These are phyloP conservation scores for Marisa cornuarietis DNA, from an alignment of 1,140 invertebrate species.

Conservation along the genomic window DNA sequence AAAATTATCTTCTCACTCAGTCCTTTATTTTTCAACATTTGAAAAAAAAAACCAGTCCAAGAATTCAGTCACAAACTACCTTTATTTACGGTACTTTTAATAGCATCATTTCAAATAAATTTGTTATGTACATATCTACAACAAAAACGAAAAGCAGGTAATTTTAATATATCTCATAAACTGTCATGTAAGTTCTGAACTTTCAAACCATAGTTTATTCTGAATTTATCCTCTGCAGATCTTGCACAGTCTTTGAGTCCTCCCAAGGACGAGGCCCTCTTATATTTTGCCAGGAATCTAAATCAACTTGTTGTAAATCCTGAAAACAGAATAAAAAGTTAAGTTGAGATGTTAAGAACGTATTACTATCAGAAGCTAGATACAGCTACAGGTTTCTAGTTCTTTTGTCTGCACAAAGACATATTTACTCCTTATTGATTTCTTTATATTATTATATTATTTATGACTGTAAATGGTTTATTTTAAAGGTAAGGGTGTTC, in stretches of 20 bases:
- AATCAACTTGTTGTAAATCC: slow-evolving; percentile 66
- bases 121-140: background rate
- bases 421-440: background rate
- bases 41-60: background rate
- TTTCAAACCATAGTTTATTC: background rate
- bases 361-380: too few relatives aligned
- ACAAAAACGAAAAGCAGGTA: background rate
- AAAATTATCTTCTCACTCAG: background rate
- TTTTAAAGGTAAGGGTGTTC: too few relatives aligned
- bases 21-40: background rate
- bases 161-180: background rate
- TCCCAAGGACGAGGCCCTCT: slow-evolving; percentile 84
- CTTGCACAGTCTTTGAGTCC: slow-evolving; percentile 62
- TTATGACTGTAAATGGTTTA: background rate
- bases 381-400: too few relatives aligned
- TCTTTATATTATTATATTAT: background rate
- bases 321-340: slow-evolving; percentile 20
- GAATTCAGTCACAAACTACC: background rate
- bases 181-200: background rate
- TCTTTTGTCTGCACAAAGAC: too few relatives aligned
- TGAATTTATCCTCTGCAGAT: slow-evolving; percentile 30
- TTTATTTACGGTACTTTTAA: too few relatives aligned
- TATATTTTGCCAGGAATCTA: slow-evolving; percentile 83
- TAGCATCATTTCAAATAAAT: background rate
- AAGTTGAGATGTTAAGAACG: too few relatives aligned